Evolutionary conservation across 2,797 vertebrate genomes (phyloP).

Genomic region (Mus minutoides): DNA sequence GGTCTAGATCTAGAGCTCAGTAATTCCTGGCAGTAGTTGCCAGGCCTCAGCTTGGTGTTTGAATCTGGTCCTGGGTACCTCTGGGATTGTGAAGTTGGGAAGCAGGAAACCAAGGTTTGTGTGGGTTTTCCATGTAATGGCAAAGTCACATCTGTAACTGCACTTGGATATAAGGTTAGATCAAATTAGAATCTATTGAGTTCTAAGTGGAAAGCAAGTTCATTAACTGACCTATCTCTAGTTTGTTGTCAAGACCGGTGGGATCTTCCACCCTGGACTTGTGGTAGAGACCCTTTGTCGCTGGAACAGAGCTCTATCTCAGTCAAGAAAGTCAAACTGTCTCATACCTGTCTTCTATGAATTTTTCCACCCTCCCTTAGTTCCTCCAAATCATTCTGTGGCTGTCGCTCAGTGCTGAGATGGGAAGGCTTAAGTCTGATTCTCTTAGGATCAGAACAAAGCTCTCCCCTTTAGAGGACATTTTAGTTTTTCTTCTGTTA

Average conservation of each 20-base stretch:
- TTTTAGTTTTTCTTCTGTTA: neutral
- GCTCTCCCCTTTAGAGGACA: neutral
- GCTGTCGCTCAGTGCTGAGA: neutral
- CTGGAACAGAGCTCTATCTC: neutral
- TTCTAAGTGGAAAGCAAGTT: neutral
- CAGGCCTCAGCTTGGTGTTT: neutral
- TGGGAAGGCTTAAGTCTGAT: neutral
- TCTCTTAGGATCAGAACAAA: conserved; percentile 3
- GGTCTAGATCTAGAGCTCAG: neutral
- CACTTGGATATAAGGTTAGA: neutral
- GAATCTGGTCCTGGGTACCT: neutral
- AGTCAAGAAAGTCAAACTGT: neutral
- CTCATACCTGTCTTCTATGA: conserved; percentile 5
- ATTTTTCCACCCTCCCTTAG: neutral
- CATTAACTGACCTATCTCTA: neutral
- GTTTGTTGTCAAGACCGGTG: neutral
- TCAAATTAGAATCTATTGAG: neutral
- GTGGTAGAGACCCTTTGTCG: neutral
- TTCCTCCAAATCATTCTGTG: conserved; percentile 41
- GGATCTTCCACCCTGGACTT: neutral
- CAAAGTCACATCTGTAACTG: neutral
- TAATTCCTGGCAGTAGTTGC: neutral
- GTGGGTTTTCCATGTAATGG: neutral
- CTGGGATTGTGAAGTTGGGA: neutral
- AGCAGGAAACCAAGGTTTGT: neutral